Base-by-base conservation (phyloP, 1,140 invertebrate species). In the Macrocentrus cingulum region DNA sequence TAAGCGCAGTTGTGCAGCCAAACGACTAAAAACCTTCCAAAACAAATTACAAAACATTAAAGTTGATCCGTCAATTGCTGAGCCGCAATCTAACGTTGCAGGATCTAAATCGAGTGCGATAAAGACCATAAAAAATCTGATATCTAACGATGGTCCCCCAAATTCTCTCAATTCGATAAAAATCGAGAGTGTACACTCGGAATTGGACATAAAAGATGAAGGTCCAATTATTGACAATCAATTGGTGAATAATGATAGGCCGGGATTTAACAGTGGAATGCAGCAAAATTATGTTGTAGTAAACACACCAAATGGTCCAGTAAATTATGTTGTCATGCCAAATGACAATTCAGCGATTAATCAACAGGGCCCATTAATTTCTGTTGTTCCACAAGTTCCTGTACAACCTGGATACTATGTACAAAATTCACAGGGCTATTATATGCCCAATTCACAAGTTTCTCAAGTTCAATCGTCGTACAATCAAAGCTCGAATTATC, bases 171-270 rank as follows among this genome's bases (percentile, higher is more conserved):
- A 20, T 5, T 48, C 22, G 5, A 66, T 64, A 42, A 69, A 69
- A 29, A 29, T 70, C 1, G 67, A 66, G 19, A 77, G 72, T 39
- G 70, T 78, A 16, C 77, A 79, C 51, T 76, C 77, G 0, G 75
- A 76, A 36, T 32, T 77, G 25, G 72, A 79, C 39, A 79, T 79
- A 5, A 74, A 75, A 16, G 75, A 77, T 6, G 76, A 78, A 23
- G 67, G 61, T 5, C 66, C 69, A 7, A 59, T 69, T 13, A 68
- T 68, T 1, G 72, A 74, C 29, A 53, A 41, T 2, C 5, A 49
- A 19, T 9, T 36, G 16, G 6, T 53, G 2, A 52, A n/a, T 16
- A 66, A 32, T 19, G 61, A 56, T 22, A 66, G 25, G 25, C 46
- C 60, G 11, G 5, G 54, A 9, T 62, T 49, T 16, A 36, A 9